Base-by-base conservation (phyloP, 2,888 invertebrate genomes). In the Rotaria socialis region DNA sequence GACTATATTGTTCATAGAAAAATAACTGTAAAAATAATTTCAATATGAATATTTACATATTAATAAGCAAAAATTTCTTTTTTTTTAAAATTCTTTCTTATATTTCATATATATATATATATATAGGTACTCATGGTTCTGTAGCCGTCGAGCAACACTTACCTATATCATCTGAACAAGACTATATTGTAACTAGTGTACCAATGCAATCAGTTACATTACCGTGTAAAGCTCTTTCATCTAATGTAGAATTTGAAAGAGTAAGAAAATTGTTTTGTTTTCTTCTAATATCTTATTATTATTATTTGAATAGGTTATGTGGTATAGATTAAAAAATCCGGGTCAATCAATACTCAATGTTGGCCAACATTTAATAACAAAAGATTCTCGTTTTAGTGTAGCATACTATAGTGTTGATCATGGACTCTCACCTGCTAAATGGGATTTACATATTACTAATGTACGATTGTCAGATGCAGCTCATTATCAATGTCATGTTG, bases 401-500 rank as follows among this genome's bases (percentile, higher is more conserved):
- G 43, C n/a, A 11, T 47, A 80, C 47, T 80, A 80, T n/a, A 80
- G 47, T 80, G 43, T 80, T 80, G 80, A 80, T 80, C 80, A 43
- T 47, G 80, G 43, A 43, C 19, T 16, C 35, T 47, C 47, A 47
- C 80, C 80, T 16, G 80, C 80, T n/a, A 43, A 47, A 80, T 80
- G 80, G 80, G 80, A 80, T 80, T 80, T 80, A 80, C 47, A 80
- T 47, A 80, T 80, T 2, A 24, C 47, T 80, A 80, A 80, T n/a
- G 80, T 80, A n/a, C 43, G 47, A 1, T 47, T 47, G 47, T 47
- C 80, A 80, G 80, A 80, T 80, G 47, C 43, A 80, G 43, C n/a
- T n/a, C 6, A n/a, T 47, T 80, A 80, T 80, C 80, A 80, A 47
- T 80, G 80, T 80, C 80, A 80, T 80, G 80, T 80, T 80, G 41